Base-by-base conservation (phyloP, 2,113 vertebrate species). In the Proteles cristata region DNA sequence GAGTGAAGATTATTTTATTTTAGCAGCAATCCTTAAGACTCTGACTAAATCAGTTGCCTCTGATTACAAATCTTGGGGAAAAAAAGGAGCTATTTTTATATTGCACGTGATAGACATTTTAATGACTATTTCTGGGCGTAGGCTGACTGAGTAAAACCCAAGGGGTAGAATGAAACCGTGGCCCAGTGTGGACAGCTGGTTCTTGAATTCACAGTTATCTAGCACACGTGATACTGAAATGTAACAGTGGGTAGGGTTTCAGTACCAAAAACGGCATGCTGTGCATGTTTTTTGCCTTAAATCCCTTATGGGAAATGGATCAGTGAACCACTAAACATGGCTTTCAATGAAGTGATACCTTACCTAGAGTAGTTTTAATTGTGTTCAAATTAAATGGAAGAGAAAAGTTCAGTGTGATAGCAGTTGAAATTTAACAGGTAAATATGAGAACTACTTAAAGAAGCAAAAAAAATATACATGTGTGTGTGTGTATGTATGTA, bases 81-180 rank as follows among this genome's bases (percentile, higher is more conserved):
- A 21, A 50, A 89, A 39, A 82, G 35, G 19, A 48, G 69, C 43
- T 55, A 4, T 85, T 71, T 91, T 66, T 58, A 33, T 85, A 35
- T 81, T 65, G 4, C 39, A 68, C 53, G 61, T 48, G 50, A 26
- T 82, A 69, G 71, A 43, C 33, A 10, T 84, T 94, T 97, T 81
- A 58, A 53, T 50, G 9, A 71, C 31, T 28, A 2, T 76, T 66
- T 88, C 77, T 39, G 25, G 81, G 7, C 35, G 85, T 66, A 31
- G 23, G 45, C 76, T 76, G 21, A 55, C 16, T 39, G 39, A 63
- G 31, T 73, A 65, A 80, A 80, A 19, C 28, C 11, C 25, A 1
- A 0, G 10, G 33, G 10, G 48, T 68, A 0, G 26, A 68, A 26
- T 69, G 17, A 61, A 45, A 39, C 71, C 10, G 9, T 45, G 80